Base-by-base conservation (phyloP, 1,140 invertebrate species). In the Drosophila willistoni region DNA sequence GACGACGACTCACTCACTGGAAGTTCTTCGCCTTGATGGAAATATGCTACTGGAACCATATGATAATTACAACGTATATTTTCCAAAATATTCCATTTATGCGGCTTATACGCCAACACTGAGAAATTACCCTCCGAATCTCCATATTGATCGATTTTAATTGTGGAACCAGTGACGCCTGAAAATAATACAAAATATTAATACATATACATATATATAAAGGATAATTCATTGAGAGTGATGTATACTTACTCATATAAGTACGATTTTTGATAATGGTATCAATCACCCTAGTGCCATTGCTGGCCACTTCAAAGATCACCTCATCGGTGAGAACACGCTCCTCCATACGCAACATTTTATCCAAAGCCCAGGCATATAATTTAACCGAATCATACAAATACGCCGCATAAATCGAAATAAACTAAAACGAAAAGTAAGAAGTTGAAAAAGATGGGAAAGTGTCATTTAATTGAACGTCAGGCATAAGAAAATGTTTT, bases 91-190 rank as follows among this genome's bases (percentile, higher is more conserved):
- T 71, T 85, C 90, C 74, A 92, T 79, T 93, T 94, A 91, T 86
- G 77, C 47, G 93, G 92, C 81, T 96, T 96, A 80, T 96, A 94
- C 0, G 97, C 96, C 19, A 99, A 93, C 36, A 99, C 96, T 0
- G 98, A 98, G 92, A 98, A 99, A 91, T 99, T 99, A 2, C 98
- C 98, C 92, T 99, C 97, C 0, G 98, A 98, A 90, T 99, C 98
- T 14, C 98, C 98, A 82, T 97, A 96, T 74, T 96, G 94, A 93
- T 99, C 98, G 57, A 99, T 94, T 76, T 96, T 96, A 63, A 98
- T 98, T 39, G 95, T 95, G 77, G 97, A 96, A 7, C 98, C 98
- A 41, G 97, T 97, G 44, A 99, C 95, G 95, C 98, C 98, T 99
- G 2, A 17, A 42, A 5, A 22, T 2, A 1, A 9, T 36, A 94